Percentiles rank a stretch among this genome's conserved stretches.
These are phyloP conservation scores for Phaonia tiefii DNA, from an alignment of 2,888 invertebrate species.

Conservation along the genomic window DNA sequence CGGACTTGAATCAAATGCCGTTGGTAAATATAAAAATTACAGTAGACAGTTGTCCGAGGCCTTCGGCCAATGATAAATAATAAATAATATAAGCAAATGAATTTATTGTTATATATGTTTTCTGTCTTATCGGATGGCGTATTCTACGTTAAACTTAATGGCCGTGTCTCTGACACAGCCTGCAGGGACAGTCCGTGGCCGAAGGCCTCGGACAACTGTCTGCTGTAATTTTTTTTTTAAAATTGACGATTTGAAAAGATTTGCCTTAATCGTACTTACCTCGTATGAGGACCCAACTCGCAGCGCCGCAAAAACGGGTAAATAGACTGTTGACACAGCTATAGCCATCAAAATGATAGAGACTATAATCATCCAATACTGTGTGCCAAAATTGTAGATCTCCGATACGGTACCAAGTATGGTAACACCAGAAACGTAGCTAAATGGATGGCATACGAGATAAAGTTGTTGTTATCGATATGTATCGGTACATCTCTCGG, in stretches of 20 bases:
- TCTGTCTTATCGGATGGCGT: no score
- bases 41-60: no score
- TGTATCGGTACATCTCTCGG: not conserved
- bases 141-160: no score
- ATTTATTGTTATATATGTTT: no score
- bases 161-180: no score
- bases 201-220: no score
- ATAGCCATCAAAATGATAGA: conserved; percentile 86
- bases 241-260: conserved; percentile 23
- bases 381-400: conserved; percentile 92
- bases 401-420: conserved; percentile 93
- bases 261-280: conserved; percentile 81
- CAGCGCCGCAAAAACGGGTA: conserved; percentile 90
- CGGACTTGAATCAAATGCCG: no score
- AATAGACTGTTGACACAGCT: conserved; percentile 86
- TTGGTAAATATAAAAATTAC: no score
- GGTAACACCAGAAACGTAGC: conserved; percentile 93
- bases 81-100: no score
- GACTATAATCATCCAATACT: conserved; percentile 89
- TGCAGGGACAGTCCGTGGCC: no score
- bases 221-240: no score
- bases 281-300: conserved; percentile 91
- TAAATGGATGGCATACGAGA: conserved; percentile 75
- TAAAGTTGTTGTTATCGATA: not conserved
- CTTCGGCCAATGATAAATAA: no score